A percentile compares a stretch with the other conserved stretches of the same genome.
Conservation (phyloP, 1,140 invertebrate genomes). For the Microplitis mediator region DNA sequence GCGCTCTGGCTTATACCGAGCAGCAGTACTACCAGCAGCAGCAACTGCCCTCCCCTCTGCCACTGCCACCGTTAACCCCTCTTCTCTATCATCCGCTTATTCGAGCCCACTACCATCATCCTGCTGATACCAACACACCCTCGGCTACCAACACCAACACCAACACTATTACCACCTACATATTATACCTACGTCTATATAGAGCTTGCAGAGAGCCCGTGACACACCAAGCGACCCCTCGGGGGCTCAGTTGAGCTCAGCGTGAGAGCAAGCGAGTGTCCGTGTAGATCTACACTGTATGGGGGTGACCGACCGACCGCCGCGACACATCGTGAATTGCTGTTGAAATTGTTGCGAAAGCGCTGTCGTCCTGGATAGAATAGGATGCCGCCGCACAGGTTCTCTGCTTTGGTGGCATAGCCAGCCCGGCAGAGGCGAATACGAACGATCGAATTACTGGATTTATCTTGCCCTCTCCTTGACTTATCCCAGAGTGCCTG, state of each 20-base stretch:
- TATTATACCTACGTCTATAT: neutral
- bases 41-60: conserved; percentile 35
- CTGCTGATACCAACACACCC: neutral
- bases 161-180: neutral
- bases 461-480: conserved; percentile 15
- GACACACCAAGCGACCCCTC: conserved; percentile 30
- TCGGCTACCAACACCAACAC: no score
- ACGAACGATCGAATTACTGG: conserved; percentile 56
- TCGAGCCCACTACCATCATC: conserved; percentile 13
- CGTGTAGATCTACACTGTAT: conserved; percentile 4
- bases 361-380: conserved; percentile 35
- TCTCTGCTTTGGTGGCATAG: conserved; percentile 13
- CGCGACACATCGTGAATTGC: conserved; percentile 51
- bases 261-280: conserved; percentile 34
- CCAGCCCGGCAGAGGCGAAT: conserved; percentile 41
- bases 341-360: conserved; percentile 45
- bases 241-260: conserved; percentile 46
- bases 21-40: conserved; percentile 36
- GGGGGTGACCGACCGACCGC: conserved; percentile 33
- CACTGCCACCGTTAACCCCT: conserved; percentile 24
- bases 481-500: neutral
- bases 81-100: conserved; percentile 25
- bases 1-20: conserved; percentile 58
- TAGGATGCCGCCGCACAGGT: conserved; percentile 22
- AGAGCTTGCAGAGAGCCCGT: neutral